phyloP scores from a whole-genome alignment of 2,888 invertebrate species.

The Agrotis puta region DNA sequence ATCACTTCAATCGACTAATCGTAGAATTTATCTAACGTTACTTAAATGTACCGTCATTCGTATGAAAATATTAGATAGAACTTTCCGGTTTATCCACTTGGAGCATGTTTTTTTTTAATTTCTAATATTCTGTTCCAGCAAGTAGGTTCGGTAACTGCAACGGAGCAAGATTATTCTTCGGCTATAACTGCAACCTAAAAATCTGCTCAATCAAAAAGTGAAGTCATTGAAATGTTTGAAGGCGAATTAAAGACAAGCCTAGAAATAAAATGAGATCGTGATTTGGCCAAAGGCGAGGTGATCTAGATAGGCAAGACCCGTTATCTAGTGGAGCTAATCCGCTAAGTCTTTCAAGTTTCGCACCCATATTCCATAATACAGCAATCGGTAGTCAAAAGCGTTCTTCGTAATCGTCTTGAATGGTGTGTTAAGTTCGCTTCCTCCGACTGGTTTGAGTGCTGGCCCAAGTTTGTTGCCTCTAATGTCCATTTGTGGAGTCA shows the following conservation, averaged over 20 bases:
- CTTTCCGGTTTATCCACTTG: slow-evolving; percentile 73
- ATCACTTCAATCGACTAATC: slow-evolving; percentile 68
- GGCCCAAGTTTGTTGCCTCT: slow-evolving; percentile 56
- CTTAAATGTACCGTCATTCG: slow-evolving; percentile 67
- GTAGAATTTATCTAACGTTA: slow-evolving; percentile 72
- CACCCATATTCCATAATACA: slow-evolving; percentile 24
- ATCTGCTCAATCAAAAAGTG: slow-evolving; percentile 39
- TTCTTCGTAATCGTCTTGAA: slow-evolving; percentile 49
- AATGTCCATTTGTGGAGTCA: slow-evolving; percentile 59
- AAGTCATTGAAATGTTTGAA: slow-evolving; percentile 32
- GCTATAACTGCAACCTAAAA: slow-evolving; percentile 26
- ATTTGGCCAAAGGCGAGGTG: slow-evolving; percentile 39
- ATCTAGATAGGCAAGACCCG: slow-evolving; percentile 41
- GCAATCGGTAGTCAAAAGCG: slow-evolving; percentile 33
- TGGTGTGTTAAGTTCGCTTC: slow-evolving; percentile 42
- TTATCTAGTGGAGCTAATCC: slow-evolving; percentile 18
- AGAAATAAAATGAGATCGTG: slow-evolving; percentile 34
- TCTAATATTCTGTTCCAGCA: slow-evolving; percentile 33
- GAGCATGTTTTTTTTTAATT: slow-evolving; percentile 59
- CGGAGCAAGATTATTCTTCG: slow-evolving; percentile 24
- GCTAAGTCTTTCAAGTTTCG: slow-evolving; percentile 14
- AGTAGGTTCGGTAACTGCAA: slow-evolving; percentile 22
- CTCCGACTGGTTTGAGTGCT: slow-evolving; percentile 60
- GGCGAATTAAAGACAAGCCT: slow-evolving; percentile 15
- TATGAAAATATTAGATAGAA: slow-evolving; percentile 72